Evolutionary conservation across 2,113 vertebrate species (phyloP).

Genomic region (Campylomormyrus numenius): DNA sequence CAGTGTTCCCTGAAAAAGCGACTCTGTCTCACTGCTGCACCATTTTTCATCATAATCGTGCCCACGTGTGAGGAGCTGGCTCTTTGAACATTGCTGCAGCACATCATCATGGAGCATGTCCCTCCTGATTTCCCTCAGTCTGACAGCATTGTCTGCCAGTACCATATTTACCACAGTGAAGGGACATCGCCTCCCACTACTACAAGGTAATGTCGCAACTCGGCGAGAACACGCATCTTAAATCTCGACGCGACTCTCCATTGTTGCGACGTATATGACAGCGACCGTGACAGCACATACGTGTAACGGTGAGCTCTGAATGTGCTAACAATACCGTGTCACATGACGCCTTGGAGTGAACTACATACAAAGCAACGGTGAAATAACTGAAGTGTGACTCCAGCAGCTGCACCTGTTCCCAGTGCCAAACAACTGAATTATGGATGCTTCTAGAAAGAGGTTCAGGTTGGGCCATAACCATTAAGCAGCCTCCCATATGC

Average conservation of each 20-base stretch:
- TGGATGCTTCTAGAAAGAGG: background rate
- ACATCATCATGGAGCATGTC: background rate
- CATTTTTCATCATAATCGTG: background rate
- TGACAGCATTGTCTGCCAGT: slow-evolving; percentile 6
- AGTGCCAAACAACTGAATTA: background rate
- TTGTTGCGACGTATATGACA: background rate
- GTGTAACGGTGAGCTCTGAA: background rate
- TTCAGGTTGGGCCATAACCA: background rate
- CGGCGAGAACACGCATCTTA: background rate
- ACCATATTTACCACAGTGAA: background rate
- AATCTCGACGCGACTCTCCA: background rate
- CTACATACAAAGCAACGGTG: background rate
- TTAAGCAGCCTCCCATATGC: background rate
- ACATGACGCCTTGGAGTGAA: background rate
- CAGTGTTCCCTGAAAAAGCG: background rate
- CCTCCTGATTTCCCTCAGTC: background rate
- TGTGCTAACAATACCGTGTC: background rate
- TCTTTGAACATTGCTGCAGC: background rate
- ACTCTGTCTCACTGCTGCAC: background rate
- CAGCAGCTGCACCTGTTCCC: background rate
- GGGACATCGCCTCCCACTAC: background rate
- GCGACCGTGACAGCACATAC: background rate
- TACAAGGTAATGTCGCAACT: background rate
- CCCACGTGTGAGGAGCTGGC: background rate
- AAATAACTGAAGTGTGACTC: background rate